A percentile compares a stretch with the other conserved stretches of the same genome.
phyloP scores from a whole-genome alignment of 2,113 vertebrate species.

The Chloropsis hardwickii region DNA sequence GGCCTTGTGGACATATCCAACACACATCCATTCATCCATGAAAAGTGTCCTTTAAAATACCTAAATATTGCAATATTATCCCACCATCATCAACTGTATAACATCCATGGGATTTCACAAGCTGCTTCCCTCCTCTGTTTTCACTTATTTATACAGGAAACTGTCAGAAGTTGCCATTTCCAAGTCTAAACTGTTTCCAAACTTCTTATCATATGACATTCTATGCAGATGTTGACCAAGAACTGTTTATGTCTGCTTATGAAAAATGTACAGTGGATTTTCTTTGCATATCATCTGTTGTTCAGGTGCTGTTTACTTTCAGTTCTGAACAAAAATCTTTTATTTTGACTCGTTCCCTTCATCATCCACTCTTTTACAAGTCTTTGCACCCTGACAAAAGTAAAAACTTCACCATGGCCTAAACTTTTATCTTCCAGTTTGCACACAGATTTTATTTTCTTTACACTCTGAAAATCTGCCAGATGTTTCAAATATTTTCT shows the following conservation, averaged over 20 bases:
- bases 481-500: neutral
- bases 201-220: neutral
- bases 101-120: neutral
- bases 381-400: neutral
- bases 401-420: neutral
- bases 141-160: neutral
- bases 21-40: accelerated
- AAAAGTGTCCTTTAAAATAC: neutral
- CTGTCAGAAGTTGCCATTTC: neutral
- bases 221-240: neutral
- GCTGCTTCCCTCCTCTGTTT: neutral
- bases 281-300: neutral
- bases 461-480: neutral
- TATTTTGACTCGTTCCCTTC: neutral
- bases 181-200: neutral
- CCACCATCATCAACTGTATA: neutral
- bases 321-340: neutral
- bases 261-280: neutral
- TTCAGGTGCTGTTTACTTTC: neutral
- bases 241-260: neutral
- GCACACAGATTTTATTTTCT: neutral
- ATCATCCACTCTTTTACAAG: neutral
- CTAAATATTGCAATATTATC: neutral
- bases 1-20: accelerated
- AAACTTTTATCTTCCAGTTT: neutral